Percentiles rank a stretch among this genome's conserved stretches.
These are phyloP conservation scores for Eubasilissa splendida DNA, from an alignment of 2,888 invertebrate genomes.

Conservation along the genomic window DNA sequence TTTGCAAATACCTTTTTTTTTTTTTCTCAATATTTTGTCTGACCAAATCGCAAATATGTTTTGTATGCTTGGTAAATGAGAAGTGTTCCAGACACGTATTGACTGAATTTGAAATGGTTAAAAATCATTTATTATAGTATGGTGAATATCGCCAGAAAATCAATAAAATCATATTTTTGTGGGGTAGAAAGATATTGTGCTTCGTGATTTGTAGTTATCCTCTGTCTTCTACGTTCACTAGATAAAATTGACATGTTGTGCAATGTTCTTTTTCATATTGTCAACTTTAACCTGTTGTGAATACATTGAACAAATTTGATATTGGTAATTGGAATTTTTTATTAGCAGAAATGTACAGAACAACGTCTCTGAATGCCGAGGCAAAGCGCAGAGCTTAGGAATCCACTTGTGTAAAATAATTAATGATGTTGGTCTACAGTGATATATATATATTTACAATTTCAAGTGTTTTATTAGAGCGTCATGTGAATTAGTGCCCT, in stretches of 20 bases:
- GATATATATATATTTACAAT: slow-evolving; percentile 50
- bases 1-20: neutral
- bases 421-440: slow-evolving; percentile 47
- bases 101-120: slow-evolving; percentile 25
- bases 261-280: slow-evolving; percentile 6
- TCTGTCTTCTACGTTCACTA: neutral
- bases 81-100: neutral
- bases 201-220: neutral
- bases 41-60: slow-evolving; percentile 24
- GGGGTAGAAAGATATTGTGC: slow-evolving; percentile 29
- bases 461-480: slow-evolving; percentile 51
- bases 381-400: too few species aligned
- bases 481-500: slow-evolving; percentile 57
- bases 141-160: slow-evolving; percentile 6
- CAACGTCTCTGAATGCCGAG: too few species aligned
- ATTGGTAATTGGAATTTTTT: too few species aligned
- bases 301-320: slow-evolving; percentile 9
- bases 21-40: slow-evolving; percentile 9
- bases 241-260: slow-evolving; percentile 3
- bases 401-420: slow-evolving; percentile 14
- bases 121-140: slow-evolving; percentile 14
- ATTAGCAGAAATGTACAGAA: too few species aligned
- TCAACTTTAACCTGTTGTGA: slow-evolving; percentile 6
- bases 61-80: slow-evolving; percentile 6
- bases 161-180: slow-evolving; percentile 19